Conservation (phyloP, 1,140 invertebrate species). For the Ceratitis capitata region DNA sequence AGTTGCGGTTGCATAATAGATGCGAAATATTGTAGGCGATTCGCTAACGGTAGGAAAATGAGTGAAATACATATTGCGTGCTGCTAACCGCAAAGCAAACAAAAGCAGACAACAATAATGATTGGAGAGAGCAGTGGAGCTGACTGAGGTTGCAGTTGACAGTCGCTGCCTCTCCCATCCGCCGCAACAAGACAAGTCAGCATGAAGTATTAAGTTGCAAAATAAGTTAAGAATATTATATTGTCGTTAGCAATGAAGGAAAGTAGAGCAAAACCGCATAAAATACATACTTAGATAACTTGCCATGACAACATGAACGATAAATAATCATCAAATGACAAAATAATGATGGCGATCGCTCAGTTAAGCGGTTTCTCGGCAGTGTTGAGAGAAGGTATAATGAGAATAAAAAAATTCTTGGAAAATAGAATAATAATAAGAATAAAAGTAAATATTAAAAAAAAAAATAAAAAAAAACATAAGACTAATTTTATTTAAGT, state of each 20-base stretch:
- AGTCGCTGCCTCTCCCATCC: no score
- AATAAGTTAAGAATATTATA: conserved; percentile 31
- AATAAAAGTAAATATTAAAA: no score
- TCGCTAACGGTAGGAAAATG: neutral
- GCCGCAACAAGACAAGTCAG: neutral
- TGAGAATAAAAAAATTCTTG: neutral
- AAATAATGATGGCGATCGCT: neutral
- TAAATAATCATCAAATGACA: neutral
- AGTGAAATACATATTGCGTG: neutral
- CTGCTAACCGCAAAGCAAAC: neutral
- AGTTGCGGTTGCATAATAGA: conserved; percentile 8
- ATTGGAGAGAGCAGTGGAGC: neutral
- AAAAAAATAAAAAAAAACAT: no score
- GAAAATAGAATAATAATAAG: neutral
- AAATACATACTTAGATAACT: neutral
- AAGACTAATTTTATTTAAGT: no score
- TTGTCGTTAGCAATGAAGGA: neutral
- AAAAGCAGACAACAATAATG: neutral
- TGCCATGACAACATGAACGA: neutral
- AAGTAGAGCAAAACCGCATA: neutral
- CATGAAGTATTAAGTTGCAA: neutral
- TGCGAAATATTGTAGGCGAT: neutral
- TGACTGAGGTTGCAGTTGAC: neutral
- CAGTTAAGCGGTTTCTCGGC: neutral
- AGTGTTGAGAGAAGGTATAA: neutral